Evolutionary conservation across 2,888 invertebrate genomes (phyloP).

Genomic region (Allacma fusca): DNA sequence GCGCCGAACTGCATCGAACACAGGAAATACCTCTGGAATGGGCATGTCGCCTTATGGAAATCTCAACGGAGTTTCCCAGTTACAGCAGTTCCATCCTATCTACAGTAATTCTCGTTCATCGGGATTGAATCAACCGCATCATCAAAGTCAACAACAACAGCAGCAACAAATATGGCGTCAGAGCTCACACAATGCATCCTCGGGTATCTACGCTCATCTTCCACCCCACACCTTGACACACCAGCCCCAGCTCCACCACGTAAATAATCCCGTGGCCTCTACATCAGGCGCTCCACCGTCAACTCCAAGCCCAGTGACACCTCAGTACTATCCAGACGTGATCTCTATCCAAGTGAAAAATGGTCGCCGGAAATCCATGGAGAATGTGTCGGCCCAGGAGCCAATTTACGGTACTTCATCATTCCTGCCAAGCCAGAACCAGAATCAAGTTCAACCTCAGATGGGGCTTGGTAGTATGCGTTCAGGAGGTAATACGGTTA

Average conservation of each 20-base stretch:
- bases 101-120: conserved; percentile 27
- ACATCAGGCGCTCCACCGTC: conserved; percentile 23
- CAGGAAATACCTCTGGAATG: conserved; percentile 27
- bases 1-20: conserved; percentile 30
- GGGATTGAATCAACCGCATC: conserved; percentile 39
- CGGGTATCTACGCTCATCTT: conserved; percentile 39
- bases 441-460: conserved; percentile 21
- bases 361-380: conserved; percentile 55
- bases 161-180: conserved; percentile 49
- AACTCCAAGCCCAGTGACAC: conserved; percentile 39
- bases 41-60: background rate
- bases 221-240: conserved; percentile 51
- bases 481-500: conserved; percentile 69
- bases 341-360: conserved; percentile 65
- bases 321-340: conserved; percentile 64
- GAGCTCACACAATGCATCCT: conserved; percentile 28
- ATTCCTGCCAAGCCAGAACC: conserved; percentile 53
- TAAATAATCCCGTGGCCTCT: conserved; percentile 22
- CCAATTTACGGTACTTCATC: conserved; percentile 61
- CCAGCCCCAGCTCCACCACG: conserved; percentile 58
- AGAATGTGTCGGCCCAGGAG: conserved; percentile 56
- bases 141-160: conserved; percentile 41
- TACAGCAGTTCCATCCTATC: conserved; percentile 36
- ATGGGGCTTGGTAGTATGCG: conserved; percentile 66
- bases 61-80: background rate